Conservation (phyloP, 1,140 invertebrate genomes). For the Teleopsis dalmanni region DNA sequence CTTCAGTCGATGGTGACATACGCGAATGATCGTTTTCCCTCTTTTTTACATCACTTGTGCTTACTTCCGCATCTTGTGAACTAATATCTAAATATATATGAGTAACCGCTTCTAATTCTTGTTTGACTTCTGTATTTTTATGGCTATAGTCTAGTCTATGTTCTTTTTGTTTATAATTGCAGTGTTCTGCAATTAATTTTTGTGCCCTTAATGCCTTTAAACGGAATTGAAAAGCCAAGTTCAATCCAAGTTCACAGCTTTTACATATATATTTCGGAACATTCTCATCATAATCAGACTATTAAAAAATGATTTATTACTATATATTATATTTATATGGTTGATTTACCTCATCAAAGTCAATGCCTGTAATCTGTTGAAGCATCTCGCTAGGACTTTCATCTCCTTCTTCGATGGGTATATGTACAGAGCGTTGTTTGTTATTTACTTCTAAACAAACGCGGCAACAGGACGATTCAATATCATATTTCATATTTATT, state of each 20-base stretch:
- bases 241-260: slow-evolving; percentile 32
- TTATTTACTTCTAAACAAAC: slow-evolving; percentile 27
- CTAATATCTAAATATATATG: too few relatives aligned
- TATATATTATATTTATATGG: neutral
- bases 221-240: slow-evolving; percentile 38
- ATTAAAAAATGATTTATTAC: neutral
- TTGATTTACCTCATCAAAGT: slow-evolving; percentile 24
- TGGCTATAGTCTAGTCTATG: neutral
- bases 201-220: slow-evolving; percentile 30
- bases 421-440: slow-evolving; percentile 28
- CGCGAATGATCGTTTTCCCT: too few relatives aligned
- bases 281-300: slow-evolving; percentile 26
- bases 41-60: neutral
- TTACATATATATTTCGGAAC: slow-evolving; percentile 35
- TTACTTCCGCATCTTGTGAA: neutral
- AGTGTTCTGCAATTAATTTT: slow-evolving; percentile 23
- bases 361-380: slow-evolving; percentile 25
- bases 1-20: too few relatives aligned
- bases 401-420: slow-evolving; percentile 32
- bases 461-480: too few relatives aligned
- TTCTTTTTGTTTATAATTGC: slow-evolving; percentile 9
- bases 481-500: too few relatives aligned
- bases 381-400: slow-evolving; percentile 39
- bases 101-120: slow-evolving; percentile 12
- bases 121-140: neutral